Conservation (phyloP, 2,797 vertebrate species). For the Cossypha heuglini region DNA sequence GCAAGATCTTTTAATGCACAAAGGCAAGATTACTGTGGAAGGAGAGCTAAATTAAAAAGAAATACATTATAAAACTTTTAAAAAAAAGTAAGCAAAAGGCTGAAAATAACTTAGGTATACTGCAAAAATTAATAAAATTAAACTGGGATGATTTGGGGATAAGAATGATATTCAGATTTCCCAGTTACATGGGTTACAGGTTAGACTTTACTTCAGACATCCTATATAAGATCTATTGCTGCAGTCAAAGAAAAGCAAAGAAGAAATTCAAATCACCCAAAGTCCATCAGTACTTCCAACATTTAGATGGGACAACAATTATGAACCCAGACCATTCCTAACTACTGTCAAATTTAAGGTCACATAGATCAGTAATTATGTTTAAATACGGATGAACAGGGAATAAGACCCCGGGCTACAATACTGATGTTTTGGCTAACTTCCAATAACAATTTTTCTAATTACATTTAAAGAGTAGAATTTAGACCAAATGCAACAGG, state of each 20-base stretch:
- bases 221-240: not conserved
- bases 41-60: not conserved
- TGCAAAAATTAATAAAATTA: not conserved
- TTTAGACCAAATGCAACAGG: not conserved
- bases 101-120: not conserved
- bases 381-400: fast-evolving
- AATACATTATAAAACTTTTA: not conserved
- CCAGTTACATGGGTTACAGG: not conserved
- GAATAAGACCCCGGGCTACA: not conserved
- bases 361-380: not conserved
- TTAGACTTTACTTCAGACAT: not conserved
- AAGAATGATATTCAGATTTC: not conserved
- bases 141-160: not conserved
- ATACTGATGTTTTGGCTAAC: not conserved
- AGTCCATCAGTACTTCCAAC: not conserved
- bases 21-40: not conserved
- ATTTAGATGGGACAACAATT: not conserved
- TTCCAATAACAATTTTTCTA: not conserved
- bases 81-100: not conserved
- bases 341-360: not conserved
- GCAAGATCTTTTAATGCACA: not conserved
- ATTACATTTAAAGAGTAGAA: not conserved
- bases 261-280: not conserved
- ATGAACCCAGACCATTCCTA: not conserved
- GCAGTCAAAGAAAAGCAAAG: not conserved